Conservation (phyloP, 2,113 vertebrate species). For the Pipa parva region DNA sequence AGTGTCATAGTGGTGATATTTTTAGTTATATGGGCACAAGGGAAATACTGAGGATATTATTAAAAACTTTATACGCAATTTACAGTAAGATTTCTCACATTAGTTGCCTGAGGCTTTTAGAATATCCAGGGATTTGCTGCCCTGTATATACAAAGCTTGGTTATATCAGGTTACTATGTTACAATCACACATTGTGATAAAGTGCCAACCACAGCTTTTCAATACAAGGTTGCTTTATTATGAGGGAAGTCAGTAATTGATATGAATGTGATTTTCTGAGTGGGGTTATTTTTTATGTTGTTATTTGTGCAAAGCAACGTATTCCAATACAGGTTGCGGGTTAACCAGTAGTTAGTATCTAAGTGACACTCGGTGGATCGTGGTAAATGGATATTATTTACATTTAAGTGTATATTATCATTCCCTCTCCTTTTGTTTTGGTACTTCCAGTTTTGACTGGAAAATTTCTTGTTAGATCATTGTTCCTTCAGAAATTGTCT, state of each 20-base stretch:
- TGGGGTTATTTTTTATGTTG: too few species aligned
- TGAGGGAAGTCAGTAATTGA: too few species aligned
- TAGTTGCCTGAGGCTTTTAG: constrained; percentile 12
- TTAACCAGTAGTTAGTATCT: not conserved
- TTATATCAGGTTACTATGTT: constrained; percentile 26
- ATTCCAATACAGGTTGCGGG: not conserved
- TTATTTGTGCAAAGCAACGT: not conserved
- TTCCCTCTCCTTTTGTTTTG: not conserved
- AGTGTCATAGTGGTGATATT: constrained; percentile 17
- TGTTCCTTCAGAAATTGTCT: constrained; percentile 7
- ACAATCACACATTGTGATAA: not conserved
- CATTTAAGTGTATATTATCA: not conserved
- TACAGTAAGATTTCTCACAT: not conserved
- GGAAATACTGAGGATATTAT: constrained; percentile 24
- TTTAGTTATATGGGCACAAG: constrained; percentile 17
- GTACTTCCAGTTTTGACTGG: constrained; percentile 1
- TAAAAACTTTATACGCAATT: not conserved
- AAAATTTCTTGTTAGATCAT: not conserved
- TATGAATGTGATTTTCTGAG: too few species aligned
- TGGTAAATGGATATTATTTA: not conserved
- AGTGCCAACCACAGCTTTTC: not conserved
- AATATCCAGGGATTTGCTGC: constrained; percentile 7
- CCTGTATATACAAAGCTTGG: constrained; percentile 22
- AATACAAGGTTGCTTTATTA: too few species aligned
- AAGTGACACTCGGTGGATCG: not conserved